Base-by-base conservation (phyloP, 2,888 invertebrate species). In the Ernsta delagoae region DNA sequence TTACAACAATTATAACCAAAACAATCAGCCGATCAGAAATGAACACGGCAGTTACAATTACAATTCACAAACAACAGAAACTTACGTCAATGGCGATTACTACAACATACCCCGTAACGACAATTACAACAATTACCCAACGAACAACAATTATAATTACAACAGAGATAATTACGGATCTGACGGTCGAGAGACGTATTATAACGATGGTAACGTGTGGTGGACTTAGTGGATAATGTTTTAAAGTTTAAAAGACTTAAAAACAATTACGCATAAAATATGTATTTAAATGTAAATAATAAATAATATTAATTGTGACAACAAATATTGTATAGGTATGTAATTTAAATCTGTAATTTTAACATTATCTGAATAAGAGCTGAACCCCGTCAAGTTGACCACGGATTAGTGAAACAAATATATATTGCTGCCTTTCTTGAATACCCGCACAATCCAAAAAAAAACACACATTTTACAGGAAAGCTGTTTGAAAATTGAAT, bases 171-270 rank as follows among this genome's bases (percentile, higher is more conserved):
- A 57, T 36, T 31, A 12, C 11, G 65, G 12, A 1, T n/a, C 50
- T 1, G 12, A 31, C 1, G 8, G 8, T 36, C 24, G 56, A 5
- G 56, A 31, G 0, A n/a, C 24, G 8, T 53, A 56, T 16, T 39
- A 66, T 41, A 16, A 61, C 16, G n/a, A 11, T 11, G 66, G 61
- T 4, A 66, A 45, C 16, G 60, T 66, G 6, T 66, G 66, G 66
- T 66, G 66, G 66, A 60, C 60, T 39, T 59, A 41, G 31, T 54
- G 31, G 0, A 24, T 24, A 24, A 24, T 24, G 24, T 24, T 24
- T 24, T 24, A 24, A 24, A 24, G 24, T 24, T 24, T 24, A n/a
- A n/a, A n/a, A n/a, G n/a, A n/a, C n/a, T n/a, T n/a, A n/a, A n/a
- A 24, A 1, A 24, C 24, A 1, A 24, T 24, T 24, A 24, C 3